Percentiles rank a stretch among this genome's conserved stretches.
phyloP scores from a whole-genome alignment of 2,888 invertebrate genomes.

The Epirrhoe tristata region DNA sequence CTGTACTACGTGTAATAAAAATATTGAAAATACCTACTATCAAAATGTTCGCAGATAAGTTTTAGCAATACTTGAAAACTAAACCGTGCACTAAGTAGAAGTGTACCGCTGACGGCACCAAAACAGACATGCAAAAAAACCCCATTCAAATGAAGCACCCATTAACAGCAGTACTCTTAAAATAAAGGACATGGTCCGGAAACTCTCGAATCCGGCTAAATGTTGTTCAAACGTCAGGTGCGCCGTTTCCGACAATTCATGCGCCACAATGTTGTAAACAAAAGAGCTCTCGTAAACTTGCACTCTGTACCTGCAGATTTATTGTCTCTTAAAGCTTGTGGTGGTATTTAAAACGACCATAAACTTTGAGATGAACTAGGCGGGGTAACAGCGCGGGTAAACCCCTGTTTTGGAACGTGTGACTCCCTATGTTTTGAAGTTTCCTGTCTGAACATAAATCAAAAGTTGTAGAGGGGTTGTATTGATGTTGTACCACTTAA shows the following conservation, averaged over 20 bases:
- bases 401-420: conserved; percentile 7
- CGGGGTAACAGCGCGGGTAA: conserved; percentile 34
- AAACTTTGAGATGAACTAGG: conserved; percentile 33
- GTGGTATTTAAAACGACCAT: conserved; percentile 38
- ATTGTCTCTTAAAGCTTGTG: conserved; percentile 44
- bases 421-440: conserved; percentile 26
- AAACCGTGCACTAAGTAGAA: conserved; percentile 8
- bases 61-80: neutral
- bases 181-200: conserved; percentile 44
- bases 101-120: neutral
- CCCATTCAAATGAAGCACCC: conserved; percentile 48
- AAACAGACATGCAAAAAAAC: conserved; percentile 20
- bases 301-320: conserved; percentile 55
- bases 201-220: conserved; percentile 44
- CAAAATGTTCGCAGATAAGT: too few relatives aligned
- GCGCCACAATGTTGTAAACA: conserved; percentile 55
- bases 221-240: conserved; percentile 55
- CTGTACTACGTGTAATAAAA: too few relatives aligned
- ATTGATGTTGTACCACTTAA: neutral
- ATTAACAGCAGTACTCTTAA: conserved; percentile 49
- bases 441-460: neutral
- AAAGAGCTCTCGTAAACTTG: conserved; percentile 54
- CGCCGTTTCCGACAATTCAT: conserved; percentile 59
- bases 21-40: too few relatives aligned
- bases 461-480: neutral